These are phyloP conservation scores for Andrena flavipes DNA, from an alignment of 2,888 invertebrate species.

Conservation along the genomic window DNA sequence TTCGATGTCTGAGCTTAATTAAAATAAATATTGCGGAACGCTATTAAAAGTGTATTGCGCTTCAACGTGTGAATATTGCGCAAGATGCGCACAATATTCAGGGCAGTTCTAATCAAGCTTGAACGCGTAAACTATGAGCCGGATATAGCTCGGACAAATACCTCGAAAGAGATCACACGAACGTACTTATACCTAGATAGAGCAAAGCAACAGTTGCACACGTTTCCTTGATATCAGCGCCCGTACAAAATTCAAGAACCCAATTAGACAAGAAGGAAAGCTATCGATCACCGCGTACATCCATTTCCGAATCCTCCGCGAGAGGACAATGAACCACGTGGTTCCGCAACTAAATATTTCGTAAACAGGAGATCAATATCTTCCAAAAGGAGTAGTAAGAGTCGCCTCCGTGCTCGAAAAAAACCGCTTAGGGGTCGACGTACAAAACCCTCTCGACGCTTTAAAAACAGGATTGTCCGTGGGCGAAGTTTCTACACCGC, in stretches of 20 bases:
- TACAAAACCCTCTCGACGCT: conserved; percentile 41
- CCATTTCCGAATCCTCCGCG: neutral
- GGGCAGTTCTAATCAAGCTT: too few relatives aligned
- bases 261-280: neutral
- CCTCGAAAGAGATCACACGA: too few relatives aligned
- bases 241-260: neutral
- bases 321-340: conserved; percentile 8
- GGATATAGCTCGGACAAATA: too few relatives aligned
- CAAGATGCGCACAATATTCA: too few relatives aligned
- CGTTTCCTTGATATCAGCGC: neutral
- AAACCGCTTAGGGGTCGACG: conserved; percentile 8
- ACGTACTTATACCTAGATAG: too few relatives aligned
- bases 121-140: too few relatives aligned
- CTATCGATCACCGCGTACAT: neutral
- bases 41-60: neutral
- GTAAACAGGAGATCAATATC: conserved; percentile 9
- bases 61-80: too few relatives aligned
- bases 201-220: too few relatives aligned
- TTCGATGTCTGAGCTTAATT: too few relatives aligned
- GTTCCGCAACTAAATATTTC: neutral
- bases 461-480: conserved; percentile 54
- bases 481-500: conserved; percentile 46
- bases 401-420: conserved; percentile 1
- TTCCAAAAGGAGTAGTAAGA: neutral
- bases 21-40: neutral